Evolutionary conservation across 1,140 invertebrate genomes (phyloP), one percentile per base, ranked within the genome.

Genomic region (Tetranychus cinnabarinus): DNA sequence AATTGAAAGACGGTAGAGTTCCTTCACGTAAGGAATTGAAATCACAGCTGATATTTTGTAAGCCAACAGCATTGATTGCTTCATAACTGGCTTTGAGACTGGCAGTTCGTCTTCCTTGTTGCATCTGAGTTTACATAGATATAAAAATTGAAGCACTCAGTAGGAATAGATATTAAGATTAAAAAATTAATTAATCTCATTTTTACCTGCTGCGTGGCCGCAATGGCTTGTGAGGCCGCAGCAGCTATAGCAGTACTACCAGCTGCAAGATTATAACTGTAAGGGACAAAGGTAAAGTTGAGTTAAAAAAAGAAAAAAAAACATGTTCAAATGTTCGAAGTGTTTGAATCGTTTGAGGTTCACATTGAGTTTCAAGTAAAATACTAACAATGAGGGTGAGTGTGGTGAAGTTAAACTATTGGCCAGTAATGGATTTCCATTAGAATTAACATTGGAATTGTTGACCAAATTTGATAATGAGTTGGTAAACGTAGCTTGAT

Each of bases 41-140:
- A 58, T 45, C 35, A 52, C 42, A 42, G 31, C n/a, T 33, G 2
- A 52, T 39, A 42, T 12, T 58, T 34, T 42, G 39, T n/a, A 62
- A 59, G 35, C 69, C 71, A 42, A 42, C 39, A 2, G 66, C 66
- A 52, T 71, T 69, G 56, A 87, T 85, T 0, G 87, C 88, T 72
- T 91, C 87, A 67, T 88, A 89, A 58, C 88, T 93, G 23, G 91
- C 90, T 74, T 96, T 96, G 59, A 97, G 73, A 69, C 88, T 90
- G 2, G 89, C 88, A 0, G 90, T 93, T 56, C 91, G 77, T 61
- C 91, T 77, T 0, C 91, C 91, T 66, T 93, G 87, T 69, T 89
- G 87, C 84, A 95, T 90, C 79, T 84, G 57, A 31, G 63, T 63
- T 13, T 62, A 56, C 7, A 62, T 33, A 39, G 23, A 5, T 12